phyloP scores from a whole-genome alignment of 2,113 vertebrate genomes.

The Pseudonaja textilis region DNA sequence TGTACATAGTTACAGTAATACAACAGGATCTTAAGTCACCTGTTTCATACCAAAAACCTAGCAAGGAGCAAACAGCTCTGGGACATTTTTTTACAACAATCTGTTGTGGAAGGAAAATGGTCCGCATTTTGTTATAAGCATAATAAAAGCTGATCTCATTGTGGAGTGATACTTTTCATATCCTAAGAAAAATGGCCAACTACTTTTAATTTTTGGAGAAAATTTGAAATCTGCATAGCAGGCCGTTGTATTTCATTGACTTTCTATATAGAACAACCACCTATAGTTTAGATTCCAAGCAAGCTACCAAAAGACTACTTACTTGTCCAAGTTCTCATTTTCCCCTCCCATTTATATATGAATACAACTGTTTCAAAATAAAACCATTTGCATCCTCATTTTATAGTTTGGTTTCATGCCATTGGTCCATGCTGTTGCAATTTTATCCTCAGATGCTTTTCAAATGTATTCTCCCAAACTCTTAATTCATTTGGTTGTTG shows the following conservation, averaged over 20 bases:
- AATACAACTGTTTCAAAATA: neutral
- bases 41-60: neutral
- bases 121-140: neutral
- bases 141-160: neutral
- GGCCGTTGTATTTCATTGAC: neutral
- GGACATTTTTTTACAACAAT: neutral
- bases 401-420: neutral
- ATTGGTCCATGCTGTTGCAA: neutral
- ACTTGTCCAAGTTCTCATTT: neutral
- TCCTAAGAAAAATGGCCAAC: neutral
- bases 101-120: neutral
- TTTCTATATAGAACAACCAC: neutral
- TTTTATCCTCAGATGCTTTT: neutral
- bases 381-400: neutral
- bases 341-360: neutral
- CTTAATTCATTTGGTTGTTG: neutral
- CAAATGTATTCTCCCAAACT: fast-evolving
- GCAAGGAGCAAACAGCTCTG: neutral
- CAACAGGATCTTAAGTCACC: neutral
- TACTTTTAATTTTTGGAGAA: neutral
- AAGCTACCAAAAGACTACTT: neutral
- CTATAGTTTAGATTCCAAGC: neutral
- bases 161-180: neutral
- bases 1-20: neutral
- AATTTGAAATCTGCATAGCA: no score